Evolutionary conservation across 2,113 vertebrate genomes (phyloP).

Genomic region (Garra rufa): DNA sequence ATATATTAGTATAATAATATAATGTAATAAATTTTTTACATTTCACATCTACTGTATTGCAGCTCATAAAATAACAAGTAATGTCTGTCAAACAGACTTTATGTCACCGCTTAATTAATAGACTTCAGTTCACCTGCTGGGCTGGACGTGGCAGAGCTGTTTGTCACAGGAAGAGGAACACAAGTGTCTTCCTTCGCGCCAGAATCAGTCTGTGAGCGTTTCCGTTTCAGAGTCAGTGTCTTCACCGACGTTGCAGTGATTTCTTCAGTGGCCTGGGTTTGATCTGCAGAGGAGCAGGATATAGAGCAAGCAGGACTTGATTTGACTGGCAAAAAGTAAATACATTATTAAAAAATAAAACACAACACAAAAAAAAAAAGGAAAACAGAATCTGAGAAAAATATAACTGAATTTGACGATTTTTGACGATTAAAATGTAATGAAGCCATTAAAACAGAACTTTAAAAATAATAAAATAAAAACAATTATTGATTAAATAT

Average conservation of each 20-base stretch:
- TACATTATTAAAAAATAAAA: background rate
- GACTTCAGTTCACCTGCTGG: constrained; percentile 22
- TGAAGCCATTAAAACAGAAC: background rate
- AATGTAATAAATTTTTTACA: too few relatives aligned
- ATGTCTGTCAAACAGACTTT: background rate
- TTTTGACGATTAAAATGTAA: background rate
- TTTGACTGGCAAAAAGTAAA: background rate
- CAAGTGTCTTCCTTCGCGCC: constrained; percentile 5
- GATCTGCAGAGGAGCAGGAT: background rate
- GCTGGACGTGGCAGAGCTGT: background rate
- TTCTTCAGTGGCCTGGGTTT: background rate
- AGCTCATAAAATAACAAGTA: background rate
- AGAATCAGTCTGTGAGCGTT: background rate
- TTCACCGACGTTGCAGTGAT: background rate
- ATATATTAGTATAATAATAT: background rate
- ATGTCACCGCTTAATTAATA: too few relatives aligned
- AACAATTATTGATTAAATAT: background rate
- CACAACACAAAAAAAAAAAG: background rate
- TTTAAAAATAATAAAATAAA: background rate
- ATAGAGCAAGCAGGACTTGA: background rate
- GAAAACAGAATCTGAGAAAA: background rate
- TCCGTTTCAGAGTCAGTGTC: background rate
- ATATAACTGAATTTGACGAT: background rate
- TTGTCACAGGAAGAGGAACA: background rate
- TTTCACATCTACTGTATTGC: background rate